Evolutionary conservation across 2,113 vertebrate genomes (phyloP), one percentile per base, ranked within the genome.

Genomic region (Lanius ludovicianus): DNA sequence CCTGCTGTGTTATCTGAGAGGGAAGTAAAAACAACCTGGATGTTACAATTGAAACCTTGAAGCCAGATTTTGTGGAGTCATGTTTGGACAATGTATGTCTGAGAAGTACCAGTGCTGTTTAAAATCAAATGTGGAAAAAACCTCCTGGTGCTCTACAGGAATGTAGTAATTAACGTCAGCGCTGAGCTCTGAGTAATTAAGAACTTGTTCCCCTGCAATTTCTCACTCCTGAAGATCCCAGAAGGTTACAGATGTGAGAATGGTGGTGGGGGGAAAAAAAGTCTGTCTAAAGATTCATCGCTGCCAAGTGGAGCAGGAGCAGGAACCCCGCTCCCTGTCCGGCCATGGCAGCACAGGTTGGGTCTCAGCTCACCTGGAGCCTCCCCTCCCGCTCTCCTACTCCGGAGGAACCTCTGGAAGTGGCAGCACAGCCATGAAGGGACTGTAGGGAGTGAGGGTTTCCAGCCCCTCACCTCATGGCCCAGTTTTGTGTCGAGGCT

Each of bases 321-420:
- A 37, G 39, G 28, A 39, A 15, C 13, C 33, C 18, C 39, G 11
- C 39, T 69, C 74, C 15, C 63, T 73, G 47, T 7, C n/a, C 0
- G 1, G 39, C 39, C 20, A 3, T 0, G 0, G 57, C 44, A 30
- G 27, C 44, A 12, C 27, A 27, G 2, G 0, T 10, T 33, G 1
- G 3, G 24, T 27, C 27, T 59, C 33, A n/a, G 60, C 7, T 7
- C 19, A 30, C 6, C 2, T 23, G 6, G 12, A 64, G 44, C 39
- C 13, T 28, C 39, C 81, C 28, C 63, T 28, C 19, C 18, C 39
- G 60, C 53, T 52, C 22, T 3, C 5, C 27, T 33, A 15, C 24
- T 74, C n/a, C 42, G 52, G 39, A 18, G 25, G 53, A 60, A 9
- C 6, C 35, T 23, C 30, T 35, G 21, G 35, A 31, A 62, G 31